Conservation (phyloP, 2,113 vertebrate genomes). For the Struthidea cinerea region DNA sequence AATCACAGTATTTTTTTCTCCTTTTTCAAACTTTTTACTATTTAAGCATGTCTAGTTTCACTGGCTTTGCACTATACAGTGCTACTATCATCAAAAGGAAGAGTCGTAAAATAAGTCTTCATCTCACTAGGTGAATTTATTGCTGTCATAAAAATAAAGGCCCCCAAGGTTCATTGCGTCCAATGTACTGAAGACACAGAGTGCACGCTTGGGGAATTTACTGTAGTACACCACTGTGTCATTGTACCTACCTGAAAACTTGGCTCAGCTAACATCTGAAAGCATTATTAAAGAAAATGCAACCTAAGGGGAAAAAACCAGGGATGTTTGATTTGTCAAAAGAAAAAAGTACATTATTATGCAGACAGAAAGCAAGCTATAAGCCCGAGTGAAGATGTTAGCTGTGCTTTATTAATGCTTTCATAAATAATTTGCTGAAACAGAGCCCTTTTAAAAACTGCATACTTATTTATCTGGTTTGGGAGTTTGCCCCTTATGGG, state of each 20-base stretch:
- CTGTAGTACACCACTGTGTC: slow-evolving; percentile 44
- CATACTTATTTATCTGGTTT: background rate
- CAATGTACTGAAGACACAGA: slow-evolving; percentile 52
- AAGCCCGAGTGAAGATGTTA: slow-evolving; percentile 4
- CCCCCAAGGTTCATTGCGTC: slow-evolving; percentile 36
- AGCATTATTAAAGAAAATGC: slow-evolving; percentile 63
- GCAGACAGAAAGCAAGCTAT: slow-evolving; percentile 18
- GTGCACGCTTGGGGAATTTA: slow-evolving; percentile 58
- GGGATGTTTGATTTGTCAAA: background rate
- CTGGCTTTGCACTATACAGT: slow-evolving; percentile 1
- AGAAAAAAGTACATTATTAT: slow-evolving; percentile 61
- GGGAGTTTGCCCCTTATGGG: background rate
- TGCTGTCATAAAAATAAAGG: slow-evolving; percentile 66
- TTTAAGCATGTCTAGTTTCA: background rate
- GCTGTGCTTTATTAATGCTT: slow-evolving; percentile 15
- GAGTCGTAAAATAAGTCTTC: slow-evolving; percentile 58
- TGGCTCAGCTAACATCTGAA: slow-evolving; percentile 33
- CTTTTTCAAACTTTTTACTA: background rate
- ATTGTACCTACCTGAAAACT: slow-evolving; percentile 55
- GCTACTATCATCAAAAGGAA: slow-evolving; percentile 39
- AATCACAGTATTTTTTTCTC: background rate
- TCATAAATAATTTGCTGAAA: slow-evolving; percentile 55
- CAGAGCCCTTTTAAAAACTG: background rate
- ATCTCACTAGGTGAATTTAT: slow-evolving; percentile 67
- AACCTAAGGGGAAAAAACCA: slow-evolving; percentile 44